phyloP scores from a whole-genome alignment of 2,888 invertebrate genomes.

The Drosophila ezoana region DNA sequence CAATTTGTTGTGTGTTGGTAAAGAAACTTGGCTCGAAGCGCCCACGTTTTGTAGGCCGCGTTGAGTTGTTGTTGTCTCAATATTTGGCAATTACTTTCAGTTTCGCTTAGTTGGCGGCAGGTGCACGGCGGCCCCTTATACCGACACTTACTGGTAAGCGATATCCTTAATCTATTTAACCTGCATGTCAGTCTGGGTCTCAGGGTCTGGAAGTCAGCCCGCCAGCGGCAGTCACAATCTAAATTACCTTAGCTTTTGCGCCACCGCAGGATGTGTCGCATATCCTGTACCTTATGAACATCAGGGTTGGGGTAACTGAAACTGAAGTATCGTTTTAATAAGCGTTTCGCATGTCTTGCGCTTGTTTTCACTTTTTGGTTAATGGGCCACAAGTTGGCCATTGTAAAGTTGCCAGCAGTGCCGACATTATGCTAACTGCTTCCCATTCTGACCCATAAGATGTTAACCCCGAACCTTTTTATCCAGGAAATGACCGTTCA shows the following conservation, averaged over 20 bases:
- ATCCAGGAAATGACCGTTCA: slow-evolving; percentile 66
- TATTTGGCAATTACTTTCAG: slow-evolving; percentile 78
- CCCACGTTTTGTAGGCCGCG: slow-evolving; percentile 10
- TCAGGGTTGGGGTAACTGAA: background rate
- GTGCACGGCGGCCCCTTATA: slow-evolving; percentile 25
- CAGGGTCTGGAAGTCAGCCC: slow-evolving; percentile 3
- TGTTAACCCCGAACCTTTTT: slow-evolving; percentile 54
- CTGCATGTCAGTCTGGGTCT: slow-evolving; percentile 61
- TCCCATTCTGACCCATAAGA: slow-evolving; percentile 55
- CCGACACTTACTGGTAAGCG: slow-evolving; percentile 68
- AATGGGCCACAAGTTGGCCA: slow-evolving; percentile 77
- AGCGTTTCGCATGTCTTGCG: slow-evolving; percentile 64
- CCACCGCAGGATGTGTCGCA: slow-evolving; percentile 65
- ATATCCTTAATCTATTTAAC: slow-evolving; percentile 79
- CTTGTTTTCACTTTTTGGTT: slow-evolving; percentile 67
- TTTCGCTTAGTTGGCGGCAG: slow-evolving; percentile 47
- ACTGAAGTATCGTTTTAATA: slow-evolving; percentile 77
- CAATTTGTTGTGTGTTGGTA: slow-evolving; percentile 61
- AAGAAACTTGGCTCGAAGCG: slow-evolving; percentile 16
- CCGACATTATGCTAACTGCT: slow-evolving; percentile 68
- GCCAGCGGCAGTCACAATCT: slow-evolving; percentile 58
- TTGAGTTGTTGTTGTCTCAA: slow-evolving; percentile 62
- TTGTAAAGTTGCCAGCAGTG: slow-evolving; percentile 57
- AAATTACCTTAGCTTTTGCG: slow-evolving; percentile 67
- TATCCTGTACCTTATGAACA: slow-evolving; percentile 26